These are phyloP conservation scores for Australoheros facetus DNA, from an alignment of 2,797 vertebrate genomes.

Conservation along the genomic window DNA sequence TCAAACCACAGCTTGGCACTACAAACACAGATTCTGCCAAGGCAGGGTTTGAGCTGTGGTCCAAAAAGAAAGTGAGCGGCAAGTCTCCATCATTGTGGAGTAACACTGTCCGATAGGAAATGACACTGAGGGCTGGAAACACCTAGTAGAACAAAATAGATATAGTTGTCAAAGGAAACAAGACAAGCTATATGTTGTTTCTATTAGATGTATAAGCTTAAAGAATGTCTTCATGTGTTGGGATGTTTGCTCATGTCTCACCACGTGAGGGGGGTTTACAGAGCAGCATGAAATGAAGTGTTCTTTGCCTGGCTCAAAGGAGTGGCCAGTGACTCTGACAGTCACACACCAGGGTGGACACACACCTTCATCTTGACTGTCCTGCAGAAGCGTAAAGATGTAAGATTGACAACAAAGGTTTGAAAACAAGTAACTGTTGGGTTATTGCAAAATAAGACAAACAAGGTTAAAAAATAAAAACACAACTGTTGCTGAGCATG, in stretches of 20 bases:
- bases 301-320: conserved; percentile 77
- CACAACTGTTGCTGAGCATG: background rate
- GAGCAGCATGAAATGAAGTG: conserved; percentile 83
- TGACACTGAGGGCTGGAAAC: conserved; percentile 81
- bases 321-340: conserved; percentile 86
- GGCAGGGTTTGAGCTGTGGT: conserved; percentile 58
- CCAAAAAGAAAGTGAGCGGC: conserved; percentile 83
- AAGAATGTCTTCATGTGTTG: background rate
- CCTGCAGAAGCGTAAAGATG: conserved; percentile 73
- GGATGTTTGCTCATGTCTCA: conserved; percentile 58
- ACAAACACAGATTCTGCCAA: conserved; percentile 67
- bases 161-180: background rate
- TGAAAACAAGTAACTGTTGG: background rate
- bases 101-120: conserved; percentile 83
- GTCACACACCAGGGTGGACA: conserved; percentile 89
- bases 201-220: background rate
- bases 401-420: background rate
- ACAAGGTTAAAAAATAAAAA: background rate
- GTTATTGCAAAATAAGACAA: background rate
- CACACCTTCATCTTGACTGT: conserved; percentile 77
- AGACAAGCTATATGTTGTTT: background rate
- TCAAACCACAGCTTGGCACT: conserved; percentile 82
- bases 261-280: conserved; percentile 83
- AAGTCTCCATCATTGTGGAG: conserved; percentile 84
- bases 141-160: conserved; percentile 69